A percentile compares a stretch with the other conserved stretches of the same genome.
phyloP scores from a whole-genome alignment of 2,888 invertebrate species.

The Archaeoteleia sp. region DNA sequence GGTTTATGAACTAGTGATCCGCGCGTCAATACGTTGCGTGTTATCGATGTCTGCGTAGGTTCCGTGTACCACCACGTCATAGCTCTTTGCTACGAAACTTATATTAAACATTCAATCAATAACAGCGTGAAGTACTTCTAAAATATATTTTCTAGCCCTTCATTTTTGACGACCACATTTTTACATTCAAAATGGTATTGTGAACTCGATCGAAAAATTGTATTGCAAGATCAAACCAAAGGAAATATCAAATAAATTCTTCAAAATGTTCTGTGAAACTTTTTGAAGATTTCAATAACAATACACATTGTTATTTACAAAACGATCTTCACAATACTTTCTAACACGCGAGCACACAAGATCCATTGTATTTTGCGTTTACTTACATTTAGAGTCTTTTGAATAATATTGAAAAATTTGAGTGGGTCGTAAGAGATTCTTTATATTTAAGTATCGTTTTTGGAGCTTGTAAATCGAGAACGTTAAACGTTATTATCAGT shows the following conservation, averaged over 20 bases:
- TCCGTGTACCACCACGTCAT: constrained; percentile 10
- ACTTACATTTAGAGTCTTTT: constrained; percentile 1
- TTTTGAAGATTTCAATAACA: neutral
- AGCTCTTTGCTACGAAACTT: neutral
- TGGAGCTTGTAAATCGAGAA: constrained; percentile 7
- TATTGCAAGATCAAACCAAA: no score
- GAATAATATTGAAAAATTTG: no score
- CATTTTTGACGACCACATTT: neutral
- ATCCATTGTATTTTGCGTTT: neutral
- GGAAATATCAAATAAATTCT: no score
- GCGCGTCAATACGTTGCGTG: neutral
- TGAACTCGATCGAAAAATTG: no score
- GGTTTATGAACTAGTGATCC: constrained; percentile 6
- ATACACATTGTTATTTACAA: neutral
- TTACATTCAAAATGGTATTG: no score
- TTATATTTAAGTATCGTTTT: constrained; percentile 41
- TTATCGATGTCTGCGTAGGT: constrained; percentile 10
- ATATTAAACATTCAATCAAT: constrained; percentile 2
- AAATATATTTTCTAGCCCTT: neutral
- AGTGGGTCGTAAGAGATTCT: constrained; percentile 10
- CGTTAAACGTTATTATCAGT: constrained; percentile 21
- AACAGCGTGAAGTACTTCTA: no score
- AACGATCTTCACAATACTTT: no score
- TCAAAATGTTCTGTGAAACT: no score
- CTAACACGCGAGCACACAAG: no score